Conservation (phyloP, 2,888 invertebrate species). For the Dasypolia templi region DNA sequence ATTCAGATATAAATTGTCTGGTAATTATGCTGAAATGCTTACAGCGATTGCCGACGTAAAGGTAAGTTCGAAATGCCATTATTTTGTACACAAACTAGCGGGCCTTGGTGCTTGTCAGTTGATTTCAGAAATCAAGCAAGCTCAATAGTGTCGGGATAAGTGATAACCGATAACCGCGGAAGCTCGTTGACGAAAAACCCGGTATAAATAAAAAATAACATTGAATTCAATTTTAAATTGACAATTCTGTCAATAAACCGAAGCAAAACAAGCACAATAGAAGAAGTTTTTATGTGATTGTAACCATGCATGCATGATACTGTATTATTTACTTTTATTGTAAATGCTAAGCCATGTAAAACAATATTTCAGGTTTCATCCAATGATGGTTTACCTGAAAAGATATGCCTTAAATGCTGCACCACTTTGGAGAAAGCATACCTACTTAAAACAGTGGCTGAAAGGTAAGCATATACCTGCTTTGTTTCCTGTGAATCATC, state of each 20-base stretch:
- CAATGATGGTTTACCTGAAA: conserved; percentile 88
- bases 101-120: conserved; percentile 37
- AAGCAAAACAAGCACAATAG: conserved; percentile 3
- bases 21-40: conserved; percentile 89
- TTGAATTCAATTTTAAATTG: conserved; percentile 14
- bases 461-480: conserved; percentile 76
- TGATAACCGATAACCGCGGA: conserved; percentile 48
- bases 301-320: not conserved
- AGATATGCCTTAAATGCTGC: conserved; percentile 86
- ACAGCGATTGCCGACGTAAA: conserved; percentile 88
- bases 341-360: not conserved
- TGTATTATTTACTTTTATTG: not conserved
- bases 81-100: conserved; percentile 45
- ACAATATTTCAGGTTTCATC: conserved; percentile 78
- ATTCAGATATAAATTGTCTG: conserved; percentile 87
- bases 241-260: conserved; percentile 24
- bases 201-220: conserved; percentile 2
- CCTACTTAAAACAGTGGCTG: conserved; percentile 87
- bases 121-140: conserved; percentile 36
- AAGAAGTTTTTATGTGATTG: not conserved
- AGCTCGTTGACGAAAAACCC: conserved; percentile 17
- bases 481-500: not conserved
- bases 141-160: conserved; percentile 53
- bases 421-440: conserved; percentile 86
- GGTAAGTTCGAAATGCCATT: conserved; percentile 71